phyloP scores from a whole-genome alignment of 2,797 vertebrate species.

The Cygnus olor region DNA sequence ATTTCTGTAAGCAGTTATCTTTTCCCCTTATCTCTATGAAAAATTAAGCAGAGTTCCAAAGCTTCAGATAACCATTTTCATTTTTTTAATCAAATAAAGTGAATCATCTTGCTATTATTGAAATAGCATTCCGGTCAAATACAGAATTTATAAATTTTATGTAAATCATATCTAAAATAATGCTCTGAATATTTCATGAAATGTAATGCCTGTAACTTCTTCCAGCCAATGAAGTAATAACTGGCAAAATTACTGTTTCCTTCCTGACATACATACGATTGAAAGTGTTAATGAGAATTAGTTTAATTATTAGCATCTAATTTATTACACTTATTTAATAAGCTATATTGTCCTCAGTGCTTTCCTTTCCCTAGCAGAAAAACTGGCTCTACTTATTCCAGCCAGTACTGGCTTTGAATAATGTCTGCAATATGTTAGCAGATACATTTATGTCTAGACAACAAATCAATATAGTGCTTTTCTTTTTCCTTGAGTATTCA shows the following conservation, averaged over 20 bases:
- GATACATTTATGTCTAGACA: constrained; percentile 92
- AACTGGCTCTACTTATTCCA: constrained; percentile 75
- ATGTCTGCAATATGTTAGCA: constrained; percentile 86
- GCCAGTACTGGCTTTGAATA: constrained; percentile 74
- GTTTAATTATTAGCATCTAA: constrained; percentile 67
- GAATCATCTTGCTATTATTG: constrained; percentile 72
- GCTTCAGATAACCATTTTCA: constrained; percentile 75
- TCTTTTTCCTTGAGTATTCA: constrained; percentile 80
- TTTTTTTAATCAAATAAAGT: constrained; percentile 72
- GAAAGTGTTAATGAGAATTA: constrained; percentile 56
- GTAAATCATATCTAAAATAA: constrained; percentile 70
- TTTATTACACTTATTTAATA: constrained; percentile 65
- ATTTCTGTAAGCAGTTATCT: constrained; percentile 82
- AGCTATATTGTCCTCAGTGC: constrained; percentile 38
- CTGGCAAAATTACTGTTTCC: constrained; percentile 58
- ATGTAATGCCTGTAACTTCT: constrained; percentile 53
- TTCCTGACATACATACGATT: constrained; percentile 40
- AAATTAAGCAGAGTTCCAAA: constrained; percentile 77
- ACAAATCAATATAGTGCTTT: constrained; percentile 85
- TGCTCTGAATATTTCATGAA: constrained; percentile 65
- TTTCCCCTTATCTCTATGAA: constrained; percentile 79
- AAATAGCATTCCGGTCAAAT: constrained; percentile 66
- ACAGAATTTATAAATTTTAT: constrained; percentile 71
- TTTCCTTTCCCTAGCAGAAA: constrained; percentile 69
- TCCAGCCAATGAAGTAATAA: constrained; percentile 59